Base-by-base conservation (phyloP, 2,113 vertebrate genomes). In the Nibea coibor region DNA sequence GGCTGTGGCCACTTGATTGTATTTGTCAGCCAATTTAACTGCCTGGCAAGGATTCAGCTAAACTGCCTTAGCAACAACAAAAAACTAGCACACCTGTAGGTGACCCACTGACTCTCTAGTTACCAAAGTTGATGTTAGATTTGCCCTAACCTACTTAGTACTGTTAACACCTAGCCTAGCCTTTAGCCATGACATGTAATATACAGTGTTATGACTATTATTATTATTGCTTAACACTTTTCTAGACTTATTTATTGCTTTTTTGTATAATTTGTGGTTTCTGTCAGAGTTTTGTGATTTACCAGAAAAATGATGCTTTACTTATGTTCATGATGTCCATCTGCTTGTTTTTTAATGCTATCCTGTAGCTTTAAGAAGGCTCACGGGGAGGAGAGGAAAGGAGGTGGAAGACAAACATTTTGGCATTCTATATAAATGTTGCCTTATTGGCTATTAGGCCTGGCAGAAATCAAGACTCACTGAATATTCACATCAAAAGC, bases 201-300 rank as follows among this genome's bases (percentile, higher is more conserved):
- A 80, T 78, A 74, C 72, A 91, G 81, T 80, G 42, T 87, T 75
- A 48, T 35, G 42, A 74, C 77, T 79, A 81, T 74, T 87, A 10
- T 82, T 84, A 64, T 73, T 84, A 51, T 91, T 92, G 84, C 65
- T 54, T 88, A 89, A 92, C 80, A 81, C 57, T 57, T 81, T 80
- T 50, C 51, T 73, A 77, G 80, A 81, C 50, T 63, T 94, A 94
- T 95, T 95, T 95, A 94, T 95, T 94, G 74, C 56, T 65, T 85
- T 85, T 88, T 82, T 35, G 59, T 88, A 63, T 22, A 19, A 59
- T 88, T 69, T 68, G 24, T 75, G 78, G 47, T 68, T 48, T 19
- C 10, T 63, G 35, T 65, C 20, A n/a, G 28, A 69, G 17, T 11
- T 82, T 89, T 78, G 72, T 69, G 26, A 74, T 69, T 56, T 61